Evolutionary conservation across 2,888 invertebrate genomes (phyloP).

Genomic region (Hyppa rectilinea): DNA sequence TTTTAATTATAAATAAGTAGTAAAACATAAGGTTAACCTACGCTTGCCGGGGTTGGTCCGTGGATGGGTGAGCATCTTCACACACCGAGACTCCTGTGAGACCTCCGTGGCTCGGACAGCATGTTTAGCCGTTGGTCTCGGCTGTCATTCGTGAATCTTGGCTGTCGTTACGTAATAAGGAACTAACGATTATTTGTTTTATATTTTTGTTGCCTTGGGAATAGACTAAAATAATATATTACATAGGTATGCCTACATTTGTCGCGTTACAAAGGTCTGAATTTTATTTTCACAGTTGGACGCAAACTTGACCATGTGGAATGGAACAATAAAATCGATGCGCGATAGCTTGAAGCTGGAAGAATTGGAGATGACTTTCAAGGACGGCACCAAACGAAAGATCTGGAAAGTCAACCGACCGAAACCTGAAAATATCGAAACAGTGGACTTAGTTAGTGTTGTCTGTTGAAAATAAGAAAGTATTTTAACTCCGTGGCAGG

Average conservation of each 20-base stretch:
- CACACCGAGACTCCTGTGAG: no score
- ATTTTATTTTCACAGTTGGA: slow-evolving; percentile 72
- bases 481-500: neutral
- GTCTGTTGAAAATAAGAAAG: neutral
- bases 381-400: slow-evolving; percentile 78
- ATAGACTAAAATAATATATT: neutral
- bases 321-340: slow-evolving; percentile 77
- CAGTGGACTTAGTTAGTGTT: slow-evolving; percentile 82
- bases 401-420: slow-evolving; percentile 85
- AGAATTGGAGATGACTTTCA: slow-evolving; percentile 80
- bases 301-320: slow-evolving; percentile 76
- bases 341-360: slow-evolving; percentile 81
- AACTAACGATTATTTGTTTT: no score
- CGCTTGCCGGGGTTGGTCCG: no score
- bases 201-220: no score
- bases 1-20: no score
- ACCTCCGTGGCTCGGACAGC: no score
- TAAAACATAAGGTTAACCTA: no score
- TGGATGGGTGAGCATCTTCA: no score
- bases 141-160: no score
- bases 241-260: no score
- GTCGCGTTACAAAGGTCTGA: neutral
- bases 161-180: no score
- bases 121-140: no score
- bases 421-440: slow-evolving; percentile 81